phyloP scores from a whole-genome alignment of 2,797 vertebrate genomes.

The Sternarchorhynchus goeldii region DNA sequence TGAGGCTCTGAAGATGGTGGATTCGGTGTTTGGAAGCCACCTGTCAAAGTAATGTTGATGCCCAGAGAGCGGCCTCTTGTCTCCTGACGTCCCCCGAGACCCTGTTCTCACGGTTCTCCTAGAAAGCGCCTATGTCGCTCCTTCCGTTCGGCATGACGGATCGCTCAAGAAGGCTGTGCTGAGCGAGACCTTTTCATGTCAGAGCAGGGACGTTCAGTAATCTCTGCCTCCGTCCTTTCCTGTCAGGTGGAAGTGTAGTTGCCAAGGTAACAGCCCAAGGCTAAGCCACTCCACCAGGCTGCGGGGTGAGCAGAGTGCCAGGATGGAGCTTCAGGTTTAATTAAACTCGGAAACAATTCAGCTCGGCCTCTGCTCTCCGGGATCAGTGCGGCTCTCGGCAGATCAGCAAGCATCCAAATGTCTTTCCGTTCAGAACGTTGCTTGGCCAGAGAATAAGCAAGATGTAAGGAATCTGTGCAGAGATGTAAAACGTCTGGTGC shows the following conservation, averaged over 20 bases:
- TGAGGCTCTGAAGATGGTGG: slow-evolving; percentile 30
- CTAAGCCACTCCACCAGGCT: slow-evolving; percentile 12
- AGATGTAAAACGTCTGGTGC: too few relatives aligned
- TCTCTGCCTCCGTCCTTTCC: slow-evolving; percentile 1
- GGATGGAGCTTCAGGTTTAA: slow-evolving; percentile 14
- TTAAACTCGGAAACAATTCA: neutral
- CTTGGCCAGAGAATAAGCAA: too few relatives aligned
- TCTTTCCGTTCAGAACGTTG: neutral
- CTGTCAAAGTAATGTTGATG: slow-evolving; percentile 8
- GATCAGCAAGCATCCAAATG: neutral
- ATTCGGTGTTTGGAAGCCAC: slow-evolving; percentile 32
- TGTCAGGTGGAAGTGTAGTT: slow-evolving; percentile 34
- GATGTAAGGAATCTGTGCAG: too few relatives aligned
- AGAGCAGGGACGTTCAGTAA: neutral
- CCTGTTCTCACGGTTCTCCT: slow-evolving; percentile 28
- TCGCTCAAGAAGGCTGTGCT: neutral
- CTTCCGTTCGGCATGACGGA: neutral
- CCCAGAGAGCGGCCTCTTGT: slow-evolving; percentile 1
- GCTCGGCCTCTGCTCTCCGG: neutral
- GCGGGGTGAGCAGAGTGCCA: slow-evolving; percentile 19
- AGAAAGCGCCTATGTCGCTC: neutral
- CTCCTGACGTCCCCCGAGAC: neutral
- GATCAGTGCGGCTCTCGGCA: neutral
- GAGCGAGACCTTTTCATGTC: slow-evolving; percentile 11
- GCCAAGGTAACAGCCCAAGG: slow-evolving; percentile 40